These are phyloP conservation scores for Protodeltote pygarga DNA, from an alignment of 2,888 invertebrate species.

Conservation along the genomic window DNA sequence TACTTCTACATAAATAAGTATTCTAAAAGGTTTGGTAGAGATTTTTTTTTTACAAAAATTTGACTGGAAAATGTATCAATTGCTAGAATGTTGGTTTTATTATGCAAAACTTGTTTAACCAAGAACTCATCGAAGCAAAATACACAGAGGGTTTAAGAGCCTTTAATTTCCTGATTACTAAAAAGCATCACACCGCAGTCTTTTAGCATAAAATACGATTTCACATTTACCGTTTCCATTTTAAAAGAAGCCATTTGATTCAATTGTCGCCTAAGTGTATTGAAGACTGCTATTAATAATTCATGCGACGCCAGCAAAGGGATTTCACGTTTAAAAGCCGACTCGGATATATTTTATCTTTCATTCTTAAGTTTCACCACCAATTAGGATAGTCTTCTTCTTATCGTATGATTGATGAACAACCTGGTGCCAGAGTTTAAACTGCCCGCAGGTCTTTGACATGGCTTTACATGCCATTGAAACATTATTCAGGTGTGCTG, in stretches of 20 bases:
- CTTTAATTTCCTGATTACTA: slow-evolving; percentile 16
- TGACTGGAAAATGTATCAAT: too few relatives aligned
- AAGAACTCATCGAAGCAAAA: too few relatives aligned
- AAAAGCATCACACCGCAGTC: slow-evolving; percentile 18
- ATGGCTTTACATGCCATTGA: too few relatives aligned
- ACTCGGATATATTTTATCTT: slow-evolving; percentile 36
- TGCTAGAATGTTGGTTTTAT: too few relatives aligned
- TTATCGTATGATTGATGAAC: too few relatives aligned
- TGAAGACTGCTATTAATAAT: slow-evolving; percentile 55
- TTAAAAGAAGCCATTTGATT: slow-evolving; percentile 56
- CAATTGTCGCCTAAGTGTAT: slow-evolving; percentile 58
- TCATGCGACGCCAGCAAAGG: slow-evolving; percentile 47
- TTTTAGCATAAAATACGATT: slow-evolving; percentile 48
- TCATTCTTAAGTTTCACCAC: slow-evolving; percentile 25
- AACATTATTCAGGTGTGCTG: too few relatives aligned
- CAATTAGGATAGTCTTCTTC: slow-evolving; percentile 38
- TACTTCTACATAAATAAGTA: too few relatives aligned
- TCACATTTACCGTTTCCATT: slow-evolving; percentile 41
- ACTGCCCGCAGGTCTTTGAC: too few relatives aligned
- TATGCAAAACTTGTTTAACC: too few relatives aligned
- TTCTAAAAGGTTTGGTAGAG: too few relatives aligned
- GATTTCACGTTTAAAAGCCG: slow-evolving; percentile 47
- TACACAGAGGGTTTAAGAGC: slow-evolving; percentile 6
- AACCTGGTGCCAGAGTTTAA: too few relatives aligned
- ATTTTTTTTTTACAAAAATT: too few relatives aligned